Evolutionary conservation across 2,797 vertebrate genomes (phyloP).

Genomic region (Strix occidentalis): DNA sequence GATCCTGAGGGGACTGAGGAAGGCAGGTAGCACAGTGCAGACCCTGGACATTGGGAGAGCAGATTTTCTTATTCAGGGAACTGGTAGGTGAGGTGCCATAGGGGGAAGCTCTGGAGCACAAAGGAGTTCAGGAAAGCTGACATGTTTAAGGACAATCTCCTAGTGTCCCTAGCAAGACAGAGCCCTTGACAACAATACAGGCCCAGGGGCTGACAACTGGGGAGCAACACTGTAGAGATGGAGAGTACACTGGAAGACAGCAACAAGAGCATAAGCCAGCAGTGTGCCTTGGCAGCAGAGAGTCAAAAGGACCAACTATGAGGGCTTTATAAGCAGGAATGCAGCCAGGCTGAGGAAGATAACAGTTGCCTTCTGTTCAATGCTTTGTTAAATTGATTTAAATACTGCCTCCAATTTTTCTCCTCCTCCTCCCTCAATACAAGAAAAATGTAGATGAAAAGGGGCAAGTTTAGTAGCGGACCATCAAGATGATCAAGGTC

Average conservation of each 20-base stretch:
- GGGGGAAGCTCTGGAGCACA: not conserved
- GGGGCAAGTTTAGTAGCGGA: not conserved
- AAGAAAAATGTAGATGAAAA: not conserved
- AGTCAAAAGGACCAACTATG: not conserved
- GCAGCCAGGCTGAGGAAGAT: not conserved
- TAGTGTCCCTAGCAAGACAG: not conserved
- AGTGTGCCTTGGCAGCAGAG: not conserved
- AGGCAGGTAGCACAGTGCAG: not conserved
- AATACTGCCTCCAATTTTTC: not conserved
- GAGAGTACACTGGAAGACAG: not conserved
- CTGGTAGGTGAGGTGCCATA: not conserved
- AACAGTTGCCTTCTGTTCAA: not conserved
- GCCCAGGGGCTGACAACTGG: not conserved
- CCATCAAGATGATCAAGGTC: not conserved
- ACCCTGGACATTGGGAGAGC: not conserved
- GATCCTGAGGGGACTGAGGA: not conserved
- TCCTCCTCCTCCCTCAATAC: accelerated
- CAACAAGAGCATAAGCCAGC: not conserved
- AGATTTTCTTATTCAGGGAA: not conserved
- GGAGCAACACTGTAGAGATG: not conserved
- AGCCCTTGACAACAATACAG: not conserved
- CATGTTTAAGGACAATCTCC: not conserved
- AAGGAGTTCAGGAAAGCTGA: not conserved
- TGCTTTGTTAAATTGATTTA: not conserved
- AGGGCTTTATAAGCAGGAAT: not conserved